phyloP scores from a whole-genome alignment of 2,797 vertebrate genomes.

The Rhinichthys osculus region DNA sequence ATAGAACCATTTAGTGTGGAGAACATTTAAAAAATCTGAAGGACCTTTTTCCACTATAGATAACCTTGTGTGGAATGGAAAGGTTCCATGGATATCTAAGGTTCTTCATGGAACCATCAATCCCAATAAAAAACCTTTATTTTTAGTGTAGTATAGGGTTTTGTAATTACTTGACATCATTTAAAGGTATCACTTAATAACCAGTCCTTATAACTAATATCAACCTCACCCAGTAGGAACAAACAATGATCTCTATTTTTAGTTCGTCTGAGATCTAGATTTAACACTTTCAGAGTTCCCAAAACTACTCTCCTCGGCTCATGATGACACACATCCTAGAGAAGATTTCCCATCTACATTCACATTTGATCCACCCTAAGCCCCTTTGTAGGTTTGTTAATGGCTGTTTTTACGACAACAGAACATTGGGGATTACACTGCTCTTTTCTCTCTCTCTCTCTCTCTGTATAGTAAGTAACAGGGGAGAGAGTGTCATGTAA shows the following conservation, averaged over 20 bases:
- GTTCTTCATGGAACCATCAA: not conserved
- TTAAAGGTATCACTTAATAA: not conserved
- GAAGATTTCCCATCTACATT: constrained; percentile 59
- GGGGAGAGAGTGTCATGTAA: not conserved
- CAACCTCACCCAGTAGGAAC: not conserved
- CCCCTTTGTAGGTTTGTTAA: constrained; percentile 65
- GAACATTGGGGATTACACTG: constrained; percentile 56
- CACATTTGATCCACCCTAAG: constrained; percentile 64
- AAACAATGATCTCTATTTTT: not conserved
- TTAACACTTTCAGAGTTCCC: constrained; percentile 7
- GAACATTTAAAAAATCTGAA: not conserved
- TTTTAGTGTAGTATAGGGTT: not conserved
- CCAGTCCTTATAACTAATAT: not conserved
- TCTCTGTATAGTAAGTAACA: constrained; percentile 7
- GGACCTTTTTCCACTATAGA: not conserved
- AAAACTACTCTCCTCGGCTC: not conserved
- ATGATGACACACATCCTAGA: not conserved
- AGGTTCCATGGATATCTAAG: not conserved
- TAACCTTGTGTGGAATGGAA: not conserved
- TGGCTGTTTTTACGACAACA: constrained; percentile 57
- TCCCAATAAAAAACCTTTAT: not conserved
- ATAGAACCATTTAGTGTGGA: not conserved
- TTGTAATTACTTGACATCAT: not conserved
- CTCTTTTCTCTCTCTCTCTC: constrained; percentile 45
- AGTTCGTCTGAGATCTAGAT: not conserved